These are phyloP conservation scores for Allobates femoralis DNA, from an alignment of 2,797 vertebrate genomes.

Conservation along the genomic window DNA sequence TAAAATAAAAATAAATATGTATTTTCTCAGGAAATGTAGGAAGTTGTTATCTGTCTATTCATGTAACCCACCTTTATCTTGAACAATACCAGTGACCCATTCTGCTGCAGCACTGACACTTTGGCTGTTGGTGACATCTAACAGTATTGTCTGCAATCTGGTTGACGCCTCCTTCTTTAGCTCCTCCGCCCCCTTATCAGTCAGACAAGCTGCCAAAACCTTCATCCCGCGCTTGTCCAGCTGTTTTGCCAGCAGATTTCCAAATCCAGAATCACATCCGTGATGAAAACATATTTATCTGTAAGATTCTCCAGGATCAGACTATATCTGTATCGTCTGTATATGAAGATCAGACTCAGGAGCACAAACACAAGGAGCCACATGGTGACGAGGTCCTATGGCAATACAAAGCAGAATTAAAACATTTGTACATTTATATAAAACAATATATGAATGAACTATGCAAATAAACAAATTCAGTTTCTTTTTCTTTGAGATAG, in stretches of 20 bases:
- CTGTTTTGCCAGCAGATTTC: slow-evolving; percentile 78
- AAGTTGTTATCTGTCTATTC: neutral
- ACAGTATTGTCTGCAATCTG: slow-evolving; percentile 42
- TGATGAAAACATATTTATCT: slow-evolving; percentile 73
- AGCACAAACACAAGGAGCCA: slow-evolving; percentile 27
- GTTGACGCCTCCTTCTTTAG: slow-evolving; percentile 51
- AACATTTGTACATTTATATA: neutral
- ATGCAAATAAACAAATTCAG: too few species aligned
- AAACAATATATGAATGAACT: too few species aligned
- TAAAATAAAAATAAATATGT: neutral
- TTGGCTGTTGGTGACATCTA: slow-evolving; percentile 43
- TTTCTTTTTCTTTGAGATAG: too few species aligned
- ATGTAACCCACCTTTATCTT: slow-evolving; percentile 1
- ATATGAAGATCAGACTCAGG: slow-evolving; percentile 65
- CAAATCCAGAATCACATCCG: slow-evolving; percentile 78
- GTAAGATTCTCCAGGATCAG: slow-evolving; percentile 67
- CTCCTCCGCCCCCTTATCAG: slow-evolving; percentile 78
- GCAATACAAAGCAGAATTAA: neutral
- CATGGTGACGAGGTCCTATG: slow-evolving; percentile 25
- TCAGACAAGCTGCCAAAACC: slow-evolving; percentile 82
- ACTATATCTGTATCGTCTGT: slow-evolving; percentile 70
- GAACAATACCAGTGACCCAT: slow-evolving; percentile 35
- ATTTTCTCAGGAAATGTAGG: neutral
- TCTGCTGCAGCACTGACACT: slow-evolving; percentile 45
- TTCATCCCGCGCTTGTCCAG: slow-evolving; percentile 79